Base-by-base conservation (phyloP, 2,797 vertebrate species). In the Coluber constrictor region DNA sequence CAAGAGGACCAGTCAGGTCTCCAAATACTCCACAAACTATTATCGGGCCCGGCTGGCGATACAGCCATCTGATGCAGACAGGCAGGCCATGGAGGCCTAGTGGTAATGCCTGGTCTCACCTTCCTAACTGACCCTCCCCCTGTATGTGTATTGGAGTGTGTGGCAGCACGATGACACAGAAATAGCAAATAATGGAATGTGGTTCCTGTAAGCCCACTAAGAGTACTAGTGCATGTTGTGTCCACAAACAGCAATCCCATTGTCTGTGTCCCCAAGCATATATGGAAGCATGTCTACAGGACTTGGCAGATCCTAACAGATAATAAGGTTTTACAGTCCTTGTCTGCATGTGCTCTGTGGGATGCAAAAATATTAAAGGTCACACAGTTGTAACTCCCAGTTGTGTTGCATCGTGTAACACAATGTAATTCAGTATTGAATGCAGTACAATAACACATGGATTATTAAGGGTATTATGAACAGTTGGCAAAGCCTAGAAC, bases 41-140 rank as follows among this genome's bases (percentile, higher is more conserved):
- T 98, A 99, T 97, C 97, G 96, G 4, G 99, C 99, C 94, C 98
- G 97, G 87, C 98, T 98, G 97, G 98, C 98, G 88, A 96, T 98
- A 95, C 99, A 99, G 96, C 99, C 99, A 93, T 99, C 98, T 54
- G 98, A 98, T 94, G 97, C 87, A 96, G 98, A 98, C 96, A 98
- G 97, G 96, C 98, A 98, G 98, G 98, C 98, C 13, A 96, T 96
- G 96, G 98, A 98, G 95, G 96, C 95, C 91, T 96, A 97, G 96
- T 96, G 96, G 97, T 97, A 97, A 97, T 93, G 74, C 90, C n/a
- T 90, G 92, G 89, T 89, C 90, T 60, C 92, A 87, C 79, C 90
- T 89, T 63, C 18, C 15, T 92, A 87, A 92, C 91, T 93, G 90
- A 86, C 16, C 79, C 10, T 66, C 25, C 56, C n/a, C 90, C 86